Evolutionary conservation across 2,113 vertebrate genomes (phyloP).

Genomic region (Colistium nudipinnis): DNA sequence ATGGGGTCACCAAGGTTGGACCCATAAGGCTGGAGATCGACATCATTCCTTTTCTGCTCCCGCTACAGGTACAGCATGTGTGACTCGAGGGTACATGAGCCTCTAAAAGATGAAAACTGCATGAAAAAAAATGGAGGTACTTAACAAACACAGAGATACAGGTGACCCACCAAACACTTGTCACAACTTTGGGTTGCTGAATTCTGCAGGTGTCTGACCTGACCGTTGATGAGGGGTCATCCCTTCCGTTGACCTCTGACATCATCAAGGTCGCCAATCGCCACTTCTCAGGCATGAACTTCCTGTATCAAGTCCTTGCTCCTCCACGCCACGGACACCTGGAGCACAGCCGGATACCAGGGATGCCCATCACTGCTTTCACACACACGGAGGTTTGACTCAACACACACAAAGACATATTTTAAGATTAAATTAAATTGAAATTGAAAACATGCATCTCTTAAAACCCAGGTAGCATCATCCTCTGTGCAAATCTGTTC

Average conservation of each 20-base stretch:
- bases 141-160: no score
- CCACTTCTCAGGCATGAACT: constrained; percentile 84
- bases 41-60: constrained; percentile 83
- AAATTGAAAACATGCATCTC: neutral
- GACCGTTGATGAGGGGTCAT: constrained; percentile 86
- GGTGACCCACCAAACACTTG: no score
- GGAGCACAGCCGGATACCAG: constrained; percentile 83
- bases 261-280: constrained; percentile 81
- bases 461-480: neutral
- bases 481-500: neutral
- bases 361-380: constrained; percentile 84
- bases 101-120: neutral
- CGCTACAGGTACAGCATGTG: constrained; percentile 73
- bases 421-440: no score
- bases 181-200: constrained; percentile 1
- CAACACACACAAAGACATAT: neutral
- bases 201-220: constrained; percentile 70
- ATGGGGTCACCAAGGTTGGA: constrained; percentile 77
- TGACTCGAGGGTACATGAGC: neutral
- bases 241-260: constrained; percentile 77
- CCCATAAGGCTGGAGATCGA: constrained; percentile 82
- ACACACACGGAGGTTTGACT: constrained; percentile 86
- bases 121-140: neutral
- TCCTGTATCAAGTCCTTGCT: constrained; percentile 83
- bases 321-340: constrained; percentile 84